A percentile compares a stretch with the other conserved stretches of the same genome.
Evolutionary conservation across 53 echinoderm and acorn worm species (phyloP).

Genomic region (Paelopatides confundens): DNA sequence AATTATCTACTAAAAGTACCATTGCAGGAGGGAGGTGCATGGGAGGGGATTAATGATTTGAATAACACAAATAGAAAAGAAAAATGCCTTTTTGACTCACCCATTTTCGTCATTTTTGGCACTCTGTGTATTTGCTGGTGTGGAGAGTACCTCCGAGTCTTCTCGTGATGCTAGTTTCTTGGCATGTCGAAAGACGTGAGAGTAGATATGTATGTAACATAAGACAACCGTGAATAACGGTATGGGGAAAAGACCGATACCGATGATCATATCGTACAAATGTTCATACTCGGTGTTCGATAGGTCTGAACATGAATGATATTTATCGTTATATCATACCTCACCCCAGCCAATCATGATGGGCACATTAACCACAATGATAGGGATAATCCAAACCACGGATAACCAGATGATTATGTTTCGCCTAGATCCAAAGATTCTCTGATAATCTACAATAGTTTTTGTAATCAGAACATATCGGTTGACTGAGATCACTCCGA

Average conservation of each 20-base stretch:
- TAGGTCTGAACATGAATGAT: conserved; percentile 84
- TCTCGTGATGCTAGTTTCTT: conserved; percentile 51
- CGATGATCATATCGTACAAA: conserved; percentile 84
- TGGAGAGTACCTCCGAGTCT: conserved; percentile 37
- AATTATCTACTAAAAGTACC: too few relatives aligned
- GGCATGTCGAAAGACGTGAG: conserved; percentile 66
- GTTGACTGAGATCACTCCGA: conserved; percentile 84
- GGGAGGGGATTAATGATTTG: too few relatives aligned
- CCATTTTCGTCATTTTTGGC: conserved; percentile 22
- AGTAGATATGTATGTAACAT: conserved; percentile 78
- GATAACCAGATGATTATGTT: conserved; percentile 67
- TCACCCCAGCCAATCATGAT: conserved; percentile 73
- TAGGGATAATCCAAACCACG: conserved; percentile 71
- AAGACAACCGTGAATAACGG: conserved; percentile 77
- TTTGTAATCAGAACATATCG: conserved; percentile 89
- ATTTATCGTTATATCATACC: conserved; percentile 80
- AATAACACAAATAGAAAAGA: too few relatives aligned
- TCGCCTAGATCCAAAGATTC: conserved; percentile 64
- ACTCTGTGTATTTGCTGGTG: conserved; percentile 26
- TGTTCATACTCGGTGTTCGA: conserved; percentile 34
- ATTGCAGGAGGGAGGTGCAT: too few relatives aligned
- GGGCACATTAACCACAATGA: conserved; percentile 77
- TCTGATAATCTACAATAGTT: conserved; percentile 70
- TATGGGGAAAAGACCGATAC: conserved; percentile 82
- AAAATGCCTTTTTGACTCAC: conserved; percentile 18